Base-by-base conservation (phyloP, 2,888 invertebrate species). In the Microctonus aethiopoides region DNA sequence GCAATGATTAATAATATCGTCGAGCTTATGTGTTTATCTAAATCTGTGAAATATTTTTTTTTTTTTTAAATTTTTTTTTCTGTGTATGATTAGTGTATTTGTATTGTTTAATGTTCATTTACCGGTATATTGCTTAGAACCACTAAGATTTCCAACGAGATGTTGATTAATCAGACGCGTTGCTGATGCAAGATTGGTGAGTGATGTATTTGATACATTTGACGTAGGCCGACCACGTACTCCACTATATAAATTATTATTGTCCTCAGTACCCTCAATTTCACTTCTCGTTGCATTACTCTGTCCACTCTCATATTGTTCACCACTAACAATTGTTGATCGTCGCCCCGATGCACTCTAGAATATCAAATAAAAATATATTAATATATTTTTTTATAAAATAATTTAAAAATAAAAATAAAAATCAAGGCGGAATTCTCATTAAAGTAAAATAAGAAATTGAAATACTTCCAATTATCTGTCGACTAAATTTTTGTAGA, bases 111-210 rank as follows among this genome's bases (percentile, higher is more conserved):
- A 74, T 74, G 74, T 76, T 80, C 78, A 80, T 80, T 82, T 82
- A 85, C 86, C 85, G 75, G 83, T 82, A 76, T 82, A 81, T 67
- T 86, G 86, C 80, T 87, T 88, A 68, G 88, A 84, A 78, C 88
- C 87, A 76, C 87, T 86, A 71, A 88, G 83, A 78, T 89, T 90
- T 80, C 92, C 92, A 84, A 92, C 92, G 77, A 93, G 88, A 87
- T 92, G 93, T 82, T 93, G 92, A 87, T 93, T 92, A 83, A 93
- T 91, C 79, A 92, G 89, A 79, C 92, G 89, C 70, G 92, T 91
- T 76, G 92, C 92, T 73, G 92, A 92, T 76, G 91, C 91, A 78
- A 93, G 87, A 81, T 91, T 91, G 86, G 91, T 91, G 68, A 90
- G 88, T 71, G 91, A 90, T 84, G 90, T 89, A 78, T 70, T 72